Conservation (phyloP, 2,888 invertebrate species). For the Eilema caniola region DNA sequence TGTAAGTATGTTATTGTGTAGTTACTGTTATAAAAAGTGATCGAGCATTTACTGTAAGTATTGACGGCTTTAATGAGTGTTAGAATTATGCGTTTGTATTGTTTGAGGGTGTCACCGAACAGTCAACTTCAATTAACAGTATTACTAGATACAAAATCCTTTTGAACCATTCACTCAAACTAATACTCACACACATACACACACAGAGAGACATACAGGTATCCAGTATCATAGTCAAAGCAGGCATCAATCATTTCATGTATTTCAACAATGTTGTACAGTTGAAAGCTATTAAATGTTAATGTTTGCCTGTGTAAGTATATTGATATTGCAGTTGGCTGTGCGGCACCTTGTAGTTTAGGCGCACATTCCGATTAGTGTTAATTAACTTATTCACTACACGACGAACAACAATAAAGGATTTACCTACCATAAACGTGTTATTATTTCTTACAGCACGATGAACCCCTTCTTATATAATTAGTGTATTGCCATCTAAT, state of each 20-base stretch:
- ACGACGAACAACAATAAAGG: constrained; percentile 50
- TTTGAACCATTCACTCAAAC: not conserved
- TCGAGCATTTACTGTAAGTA: constrained; percentile 64
- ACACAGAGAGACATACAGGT: not conserved
- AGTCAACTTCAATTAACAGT: not conserved
- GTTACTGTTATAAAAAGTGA: constrained; percentile 14
- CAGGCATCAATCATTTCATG: not conserved
- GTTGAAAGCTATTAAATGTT: not conserved
- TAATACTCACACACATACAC: not conserved
- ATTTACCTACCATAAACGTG: constrained; percentile 49
- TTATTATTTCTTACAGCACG: not conserved
- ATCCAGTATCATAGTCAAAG: no score
- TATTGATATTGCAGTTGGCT: not conserved
- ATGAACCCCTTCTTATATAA: no score
- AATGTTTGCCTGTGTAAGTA: not conserved
- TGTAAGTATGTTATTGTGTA: constrained; percentile 20
- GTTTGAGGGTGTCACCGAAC: constrained; percentile 10
- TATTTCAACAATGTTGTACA: not conserved
- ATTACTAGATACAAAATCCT: not conserved
- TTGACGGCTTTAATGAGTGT: constrained; percentile 70
- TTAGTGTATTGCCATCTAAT: no score
- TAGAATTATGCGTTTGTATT: constrained; percentile 27
- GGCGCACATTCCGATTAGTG: constrained; percentile 68
- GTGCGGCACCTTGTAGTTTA: constrained; percentile 13
- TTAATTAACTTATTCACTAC: constrained; percentile 75